Evolutionary conservation across 2,888 invertebrate genomes (phyloP), one percentile per base, ranked within the genome.

Genomic region (Brachyopa scutellaris): DNA sequence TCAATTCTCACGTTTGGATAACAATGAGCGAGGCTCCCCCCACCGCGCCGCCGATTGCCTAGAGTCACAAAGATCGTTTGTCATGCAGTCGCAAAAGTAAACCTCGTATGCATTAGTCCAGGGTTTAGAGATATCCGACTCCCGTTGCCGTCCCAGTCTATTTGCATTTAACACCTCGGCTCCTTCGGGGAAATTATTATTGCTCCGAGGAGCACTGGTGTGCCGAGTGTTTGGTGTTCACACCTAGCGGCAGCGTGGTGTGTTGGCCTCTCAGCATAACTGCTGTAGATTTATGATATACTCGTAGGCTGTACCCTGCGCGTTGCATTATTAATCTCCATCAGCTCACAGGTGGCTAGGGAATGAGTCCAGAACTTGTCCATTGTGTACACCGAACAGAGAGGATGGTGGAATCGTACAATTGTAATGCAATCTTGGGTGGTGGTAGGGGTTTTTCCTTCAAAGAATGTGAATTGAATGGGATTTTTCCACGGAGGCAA

Each of bases 1-100:
- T 74, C 79, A 79, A 80, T 80, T 80, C 74, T 74, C 79, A 70
- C 80, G 80, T 80, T 74, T 31, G 74, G 80, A 74, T 70, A 69
- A 80, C 79, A 80, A 80, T 80, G 64, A 62, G n/a, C n/a, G n/a
- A n/a, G 40, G 8, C 9, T 33, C 36, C 67, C n/a, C 55, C 49
- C 13, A 23, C 45, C 38, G 33, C n/a, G 2, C 3, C n/a, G 11
- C 11, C n/a, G n/a, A n/a, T n/a, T n/a, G n/a, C n/a, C n/a, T 9
- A 13, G 67, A 67, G 42, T 69, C 67, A 67, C 29, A 21, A 6
- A 45, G 55, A 62, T 80, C 74, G 74, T 80, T 80, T 80, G 74
- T 74, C 74, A 80, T 80, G 36, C 57, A 42, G 45, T 23, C 59
- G 73, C 57, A 57, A 67, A 61, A 29, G 69, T 61, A 67, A 77